phyloP scores from a whole-genome alignment of 2,888 invertebrate genomes.

The Chaetogeoica ovagalla region DNA sequence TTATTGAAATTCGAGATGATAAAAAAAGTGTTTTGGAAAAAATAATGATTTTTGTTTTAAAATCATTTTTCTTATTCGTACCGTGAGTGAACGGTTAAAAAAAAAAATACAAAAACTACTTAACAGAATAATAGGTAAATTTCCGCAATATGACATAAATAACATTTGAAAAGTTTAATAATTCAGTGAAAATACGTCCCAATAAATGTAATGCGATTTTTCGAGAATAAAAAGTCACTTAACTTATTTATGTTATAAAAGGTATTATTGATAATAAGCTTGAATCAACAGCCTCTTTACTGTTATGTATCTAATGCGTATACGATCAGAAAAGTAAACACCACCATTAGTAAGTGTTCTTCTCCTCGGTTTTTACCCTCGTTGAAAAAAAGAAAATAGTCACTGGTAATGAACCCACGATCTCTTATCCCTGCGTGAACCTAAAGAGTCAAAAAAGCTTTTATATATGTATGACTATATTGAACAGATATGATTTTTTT shows the following conservation, averaged over 20 bases:
- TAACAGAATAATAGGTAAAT: too few species aligned
- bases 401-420: background rate
- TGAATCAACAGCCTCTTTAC: conserved; percentile 9
- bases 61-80: too few species aligned
- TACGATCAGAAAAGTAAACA: conserved; percentile 13
- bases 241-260: background rate
- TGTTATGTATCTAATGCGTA: background rate
- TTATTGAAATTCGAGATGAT: too few species aligned
- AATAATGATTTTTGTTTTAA: too few species aligned
- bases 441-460: conserved; percentile 1
- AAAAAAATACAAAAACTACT: too few species aligned
- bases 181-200: background rate
- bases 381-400: background rate
- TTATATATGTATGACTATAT: background rate
- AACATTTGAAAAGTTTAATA: background rate
- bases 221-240: background rate
- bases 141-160: too few species aligned
- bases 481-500: background rate
- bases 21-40: too few species aligned
- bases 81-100: too few species aligned
- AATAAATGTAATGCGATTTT: background rate
- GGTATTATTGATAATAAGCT: conserved; percentile 15
- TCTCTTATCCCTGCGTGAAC: conserved; percentile 1
- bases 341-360: background rate
- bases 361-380: background rate